Evolutionary conservation across 2,113 vertebrate species (phyloP).

Genomic region (Sorex fumeus): DNA sequence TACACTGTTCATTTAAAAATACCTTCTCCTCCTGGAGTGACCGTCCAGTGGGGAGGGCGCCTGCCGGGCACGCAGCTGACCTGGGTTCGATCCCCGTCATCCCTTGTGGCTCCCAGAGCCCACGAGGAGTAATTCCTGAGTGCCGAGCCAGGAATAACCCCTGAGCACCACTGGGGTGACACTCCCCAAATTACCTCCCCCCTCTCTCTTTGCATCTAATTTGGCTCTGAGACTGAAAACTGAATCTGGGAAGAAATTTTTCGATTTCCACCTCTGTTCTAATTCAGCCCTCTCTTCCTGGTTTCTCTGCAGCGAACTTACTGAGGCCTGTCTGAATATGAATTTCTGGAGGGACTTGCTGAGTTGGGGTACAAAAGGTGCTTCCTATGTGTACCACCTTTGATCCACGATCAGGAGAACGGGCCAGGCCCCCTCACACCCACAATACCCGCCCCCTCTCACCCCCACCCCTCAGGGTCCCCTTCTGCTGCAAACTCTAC

Average conservation of each 20-base stretch:
- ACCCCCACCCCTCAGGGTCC: no score
- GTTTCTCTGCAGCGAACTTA: conserved; percentile 65
- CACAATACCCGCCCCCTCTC: no score
- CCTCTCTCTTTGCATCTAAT: background rate
- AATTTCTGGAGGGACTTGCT: background rate
- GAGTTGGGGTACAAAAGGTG: background rate
- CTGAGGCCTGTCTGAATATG: background rate
- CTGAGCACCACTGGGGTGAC: no score
- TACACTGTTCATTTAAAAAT: conserved; percentile 49
- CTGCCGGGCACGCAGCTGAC: no score
- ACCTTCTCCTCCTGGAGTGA: no score
- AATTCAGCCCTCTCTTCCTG: conserved; percentile 52
- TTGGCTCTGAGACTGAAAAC: conserved; percentile 60
- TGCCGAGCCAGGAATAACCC: no score
- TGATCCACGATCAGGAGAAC: background rate
- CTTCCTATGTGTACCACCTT: background rate
- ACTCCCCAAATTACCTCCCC: no score
- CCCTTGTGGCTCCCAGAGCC: no score
- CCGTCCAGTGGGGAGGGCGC: no score
- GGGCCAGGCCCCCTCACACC: background rate
- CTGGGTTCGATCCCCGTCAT: no score
- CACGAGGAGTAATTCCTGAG: no score
- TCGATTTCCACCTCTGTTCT: conserved; percentile 46
- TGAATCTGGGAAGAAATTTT: conserved; percentile 50
- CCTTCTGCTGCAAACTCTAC: background rate